phyloP scores from a whole-genome alignment of 1,140 invertebrate genomes.

The Diploscapter pachys region DNA sequence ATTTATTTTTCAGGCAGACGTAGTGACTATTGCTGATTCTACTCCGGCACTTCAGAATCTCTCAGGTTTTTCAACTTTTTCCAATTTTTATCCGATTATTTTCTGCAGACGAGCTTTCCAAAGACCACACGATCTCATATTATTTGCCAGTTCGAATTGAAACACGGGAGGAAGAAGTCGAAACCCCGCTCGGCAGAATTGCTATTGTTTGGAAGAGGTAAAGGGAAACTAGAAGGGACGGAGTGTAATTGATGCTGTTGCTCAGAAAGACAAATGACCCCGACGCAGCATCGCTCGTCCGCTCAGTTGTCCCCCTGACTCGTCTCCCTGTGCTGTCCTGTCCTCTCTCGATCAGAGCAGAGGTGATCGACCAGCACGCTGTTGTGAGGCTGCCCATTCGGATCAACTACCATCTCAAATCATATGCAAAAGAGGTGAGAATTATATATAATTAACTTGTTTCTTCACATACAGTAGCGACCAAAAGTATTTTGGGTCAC shows the following conservation, averaged over 20 bases:
- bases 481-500: slow-evolving; percentile 68
- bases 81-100: neutral
- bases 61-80: slow-evolving; percentile 8
- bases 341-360: slow-evolving; percentile 58
- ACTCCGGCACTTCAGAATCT: slow-evolving; percentile 63
- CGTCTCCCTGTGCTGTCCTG: slow-evolving; percentile 18
- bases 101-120: slow-evolving; percentile 7
- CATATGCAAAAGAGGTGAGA: slow-evolving; percentile 58
- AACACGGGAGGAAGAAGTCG: slow-evolving; percentile 14
- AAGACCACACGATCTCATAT: slow-evolving; percentile 15
- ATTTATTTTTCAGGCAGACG: slow-evolving; percentile 69
- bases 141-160: slow-evolving; percentile 2
- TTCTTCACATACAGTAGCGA: slow-evolving; percentile 73
- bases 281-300: neutral
- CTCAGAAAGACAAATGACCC: neutral
- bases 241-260: neutral
- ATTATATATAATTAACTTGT: neutral
- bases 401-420: slow-evolving; percentile 14
- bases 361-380: slow-evolving; percentile 39
- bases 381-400: slow-evolving; percentile 20
- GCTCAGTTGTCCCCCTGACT: slow-evolving; percentile 16
- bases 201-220: slow-evolving; percentile 25
- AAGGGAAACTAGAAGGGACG: neutral
- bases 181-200: slow-evolving; percentile 26
- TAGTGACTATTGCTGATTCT: slow-evolving; percentile 71